phyloP scores from a whole-genome alignment of 2,797 vertebrate species.

The Spinus pinus region DNA sequence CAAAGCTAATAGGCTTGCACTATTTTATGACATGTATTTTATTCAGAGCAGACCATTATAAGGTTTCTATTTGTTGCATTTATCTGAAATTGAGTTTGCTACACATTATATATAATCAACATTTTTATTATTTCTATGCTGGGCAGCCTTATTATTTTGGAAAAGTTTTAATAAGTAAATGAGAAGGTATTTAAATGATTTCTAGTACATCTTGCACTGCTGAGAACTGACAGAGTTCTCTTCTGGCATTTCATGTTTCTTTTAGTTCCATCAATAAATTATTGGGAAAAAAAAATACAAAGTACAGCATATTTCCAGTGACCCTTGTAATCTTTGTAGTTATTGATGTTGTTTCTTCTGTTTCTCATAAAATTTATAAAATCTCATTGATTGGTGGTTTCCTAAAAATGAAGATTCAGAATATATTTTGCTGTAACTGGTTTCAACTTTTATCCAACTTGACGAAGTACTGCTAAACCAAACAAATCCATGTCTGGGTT shows the following conservation, averaged over 20 bases:
- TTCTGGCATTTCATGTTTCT: not conserved
- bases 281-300: not conserved
- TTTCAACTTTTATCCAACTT: not conserved
- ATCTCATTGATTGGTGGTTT: not conserved
- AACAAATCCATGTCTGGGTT: not conserved
- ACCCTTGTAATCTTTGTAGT: not conserved
- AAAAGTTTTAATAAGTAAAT: not conserved
- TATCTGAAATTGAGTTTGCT: not conserved
- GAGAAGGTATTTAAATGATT: not conserved
- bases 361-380: not conserved
- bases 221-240: not conserved
- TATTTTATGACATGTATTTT: not conserved
- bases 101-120: not conserved
- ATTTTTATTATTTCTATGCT: not conserved
- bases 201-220: not conserved
- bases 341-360: not conserved
- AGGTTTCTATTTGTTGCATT: not conserved
- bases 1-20: not conserved
- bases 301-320: not conserved
- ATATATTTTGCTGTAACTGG: not conserved
- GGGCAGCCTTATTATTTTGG: not conserved
- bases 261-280: not conserved
- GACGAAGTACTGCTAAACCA: not conserved
- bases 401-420: not conserved
- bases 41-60: not conserved